Evolutionary conservation across 1,140 invertebrate species (phyloP), one percentile per base, ranked within the genome.

Genomic region (Calliopsis andreniformis): DNA sequence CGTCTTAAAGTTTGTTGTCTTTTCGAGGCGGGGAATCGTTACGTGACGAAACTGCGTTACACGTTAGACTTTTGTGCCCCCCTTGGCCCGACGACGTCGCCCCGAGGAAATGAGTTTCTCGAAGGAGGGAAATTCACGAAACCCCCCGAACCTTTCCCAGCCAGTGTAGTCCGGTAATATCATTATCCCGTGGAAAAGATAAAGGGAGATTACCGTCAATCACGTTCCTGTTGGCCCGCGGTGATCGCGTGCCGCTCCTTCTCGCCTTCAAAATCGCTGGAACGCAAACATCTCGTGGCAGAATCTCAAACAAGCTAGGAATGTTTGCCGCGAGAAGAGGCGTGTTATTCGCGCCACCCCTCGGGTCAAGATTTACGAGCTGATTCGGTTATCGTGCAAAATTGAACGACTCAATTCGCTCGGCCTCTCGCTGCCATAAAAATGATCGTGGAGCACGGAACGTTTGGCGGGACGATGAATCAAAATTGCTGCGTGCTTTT

Each of bases 41-140:
- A 89, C 85, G 85, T 88, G 85, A 87, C 80, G 71, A 88, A 88
- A 89, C 86, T 87, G 73, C 80, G 79, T 87, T 86, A 88, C 56
- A 66, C 55, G 55, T 61, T 71, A 8, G 18, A 58, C 8, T 18
- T 58, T 23, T 23, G 32, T 12, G 2, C 30, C 69, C 42, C 28
- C n/a, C n/a, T 16, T 16, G 25, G 20, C 20, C 23, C 18, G 14
- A n/a, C n/a, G n/a, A n/a, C 6, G 43, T 28, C 43, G 10, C 35
- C 23, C 32, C 42, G 23, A 81, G 82, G 82, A 84, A 84, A 84
- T 84, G 82, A 84, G 82, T 84, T 84, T 75, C 64, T 47, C 42
- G 16, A 35, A 55, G 61, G 18, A 42, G 67, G 12, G 39, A 45
- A 35, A 61, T 49, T 20, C 25, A 20, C 20, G 45, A 64, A 49